Evolutionary conservation across 2,888 invertebrate species (phyloP), one percentile per base, ranked within the genome.

Genomic region (Acleris holmiana): DNA sequence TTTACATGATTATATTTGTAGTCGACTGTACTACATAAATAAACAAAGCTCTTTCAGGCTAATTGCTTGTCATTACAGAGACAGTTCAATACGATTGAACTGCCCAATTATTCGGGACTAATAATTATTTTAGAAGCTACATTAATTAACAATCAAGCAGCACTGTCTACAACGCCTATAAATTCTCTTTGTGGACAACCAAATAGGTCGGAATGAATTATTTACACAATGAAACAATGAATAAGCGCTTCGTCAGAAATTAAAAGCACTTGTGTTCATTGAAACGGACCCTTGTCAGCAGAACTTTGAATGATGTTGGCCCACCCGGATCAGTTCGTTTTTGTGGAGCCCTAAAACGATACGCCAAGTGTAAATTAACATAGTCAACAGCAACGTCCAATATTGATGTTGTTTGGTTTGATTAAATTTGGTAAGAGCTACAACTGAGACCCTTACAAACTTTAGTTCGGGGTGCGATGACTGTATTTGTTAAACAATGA

Each of bases 241-340:
- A 70, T 67, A 71, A 69, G 62, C 68, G 70, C 71, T 76, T 73
- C 71, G 70, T 74, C 74, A 79, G 73, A 75, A 79, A 80, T 80
- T 80, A 79, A 79, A 80, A 78, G 73, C 76, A 77, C 71, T 79
- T 70, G 71, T 75, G 71, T 76, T 77, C 78, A 79, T 73, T 75
- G 73, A 71, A 71, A 66, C 62, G 68, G 72, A 81, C 83, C 83
- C 82, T 77, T 75, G 76, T 83, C 83, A 80, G 68, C 61, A 55
- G 61, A 82, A 83, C 69, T 82, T 81, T 69, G 73, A 73, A 70
- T 69, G 69, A 72, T 70, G 71, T 69, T 62, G 72, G 72, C 67
- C 65, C 68, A 76, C 76, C 79, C 77, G 69, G 76, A 79, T 80
- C 77, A 78, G 79, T 77, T 66, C 66, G 73, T 80, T 80, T 82